Evolutionary conservation across 2,113 vertebrate genomes (phyloP).

Genomic region (Corythaeola cristata): DNA sequence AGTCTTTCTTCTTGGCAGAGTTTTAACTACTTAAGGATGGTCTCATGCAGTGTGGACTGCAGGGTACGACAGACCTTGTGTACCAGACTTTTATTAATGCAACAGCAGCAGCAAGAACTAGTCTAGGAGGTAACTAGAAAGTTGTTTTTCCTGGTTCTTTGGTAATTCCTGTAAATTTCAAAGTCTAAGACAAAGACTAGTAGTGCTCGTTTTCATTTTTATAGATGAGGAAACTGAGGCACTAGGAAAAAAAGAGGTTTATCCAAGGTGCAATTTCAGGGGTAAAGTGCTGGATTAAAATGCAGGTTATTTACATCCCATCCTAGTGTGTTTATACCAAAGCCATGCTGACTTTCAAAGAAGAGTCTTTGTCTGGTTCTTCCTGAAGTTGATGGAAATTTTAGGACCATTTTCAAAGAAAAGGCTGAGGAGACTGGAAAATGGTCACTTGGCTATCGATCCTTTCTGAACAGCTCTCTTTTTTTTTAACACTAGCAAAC

Average conservation of each 20-base stretch:
- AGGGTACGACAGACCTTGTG: background rate
- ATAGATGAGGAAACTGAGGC: background rate
- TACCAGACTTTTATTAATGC: background rate
- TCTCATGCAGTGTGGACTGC: fast-evolving
- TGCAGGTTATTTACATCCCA: background rate
- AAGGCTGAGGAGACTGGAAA: background rate
- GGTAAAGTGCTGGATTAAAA: background rate
- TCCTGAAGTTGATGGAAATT: background rate
- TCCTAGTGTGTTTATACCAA: background rate
- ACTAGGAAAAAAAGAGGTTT: background rate
- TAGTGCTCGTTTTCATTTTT: background rate
- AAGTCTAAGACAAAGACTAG: background rate
- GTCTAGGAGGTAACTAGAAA: background rate
- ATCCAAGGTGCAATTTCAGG: background rate
- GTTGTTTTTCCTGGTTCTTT: background rate
- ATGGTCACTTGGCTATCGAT: background rate
- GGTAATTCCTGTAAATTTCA: background rate
- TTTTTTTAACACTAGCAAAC: background rate
- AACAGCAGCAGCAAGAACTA: background rate
- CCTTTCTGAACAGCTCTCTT: background rate
- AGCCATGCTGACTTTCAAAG: background rate
- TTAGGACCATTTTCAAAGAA: background rate
- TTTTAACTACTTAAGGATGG: background rate
- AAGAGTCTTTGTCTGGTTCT: background rate
- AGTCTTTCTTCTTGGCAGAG: background rate